Evolutionary conservation across 2,797 vertebrate genomes (phyloP).

Genomic region (Sorex maritimensis): DNA sequence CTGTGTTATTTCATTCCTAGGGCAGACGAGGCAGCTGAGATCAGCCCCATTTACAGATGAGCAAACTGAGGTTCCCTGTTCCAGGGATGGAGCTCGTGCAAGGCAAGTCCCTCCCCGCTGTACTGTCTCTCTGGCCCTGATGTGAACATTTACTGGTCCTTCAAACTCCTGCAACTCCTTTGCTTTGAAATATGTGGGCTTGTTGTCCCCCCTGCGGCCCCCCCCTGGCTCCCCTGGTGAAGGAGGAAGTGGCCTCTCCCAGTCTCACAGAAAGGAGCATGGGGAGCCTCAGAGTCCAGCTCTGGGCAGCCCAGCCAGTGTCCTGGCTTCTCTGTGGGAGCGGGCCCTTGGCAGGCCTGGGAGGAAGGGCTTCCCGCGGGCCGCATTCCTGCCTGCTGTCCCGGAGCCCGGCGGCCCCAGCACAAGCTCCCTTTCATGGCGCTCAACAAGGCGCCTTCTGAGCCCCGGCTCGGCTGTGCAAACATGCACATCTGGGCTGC

Average conservation of each 20-base stretch:
- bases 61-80: not conserved
- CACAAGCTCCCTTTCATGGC: constrained; percentile 83
- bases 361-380: constrained; percentile 80
- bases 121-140: not conserved
- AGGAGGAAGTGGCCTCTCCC: not conserved
- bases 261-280: not conserved
- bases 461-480: constrained; percentile 52
- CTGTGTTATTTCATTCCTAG: not conserved
- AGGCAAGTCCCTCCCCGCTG: not conserved
- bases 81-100: not conserved
- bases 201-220: too few relatives aligned
- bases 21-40: not conserved
- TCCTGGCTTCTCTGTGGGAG: not conserved
- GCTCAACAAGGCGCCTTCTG: constrained; percentile 76
- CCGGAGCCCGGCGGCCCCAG: constrained; percentile 53
- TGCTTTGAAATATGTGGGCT: too few relatives aligned
- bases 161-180: constrained; percentile 3
- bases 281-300: not conserved
- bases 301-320: not conserved
- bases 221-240: not conserved
- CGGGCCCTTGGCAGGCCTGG: constrained; percentile 71
- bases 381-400: constrained; percentile 83
- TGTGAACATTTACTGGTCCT: not conserved
- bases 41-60: not conserved
- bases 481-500: constrained; percentile 77